Percentiles rank a stretch among this genome's conserved stretches.
Conservation (phyloP, 2,113 vertebrate species). For the Antechinus flavipes region DNA sequence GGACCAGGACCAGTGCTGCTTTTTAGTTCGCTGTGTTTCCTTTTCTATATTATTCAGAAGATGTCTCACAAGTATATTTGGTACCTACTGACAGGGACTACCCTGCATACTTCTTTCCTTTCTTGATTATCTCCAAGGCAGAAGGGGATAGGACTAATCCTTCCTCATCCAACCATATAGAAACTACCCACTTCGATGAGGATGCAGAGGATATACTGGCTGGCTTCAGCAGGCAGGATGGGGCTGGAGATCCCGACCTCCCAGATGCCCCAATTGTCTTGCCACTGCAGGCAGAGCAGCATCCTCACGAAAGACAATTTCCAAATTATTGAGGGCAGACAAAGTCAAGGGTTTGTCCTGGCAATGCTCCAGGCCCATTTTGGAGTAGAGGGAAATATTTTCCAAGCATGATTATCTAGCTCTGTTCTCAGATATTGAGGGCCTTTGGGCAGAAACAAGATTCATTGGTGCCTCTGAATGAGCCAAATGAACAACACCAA, state of each 20-base stretch:
- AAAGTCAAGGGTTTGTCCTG: not conserved
- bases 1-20: not conserved
- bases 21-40: accelerated
- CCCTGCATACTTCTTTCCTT: not conserved
- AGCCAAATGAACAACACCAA: not conserved
- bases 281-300: not conserved
- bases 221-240: not conserved
- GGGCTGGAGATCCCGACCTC: no score
- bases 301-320: not conserved
- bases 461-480: not conserved
- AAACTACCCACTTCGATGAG: not conserved
- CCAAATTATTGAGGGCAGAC: not conserved
- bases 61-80: not conserved
- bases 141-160: not conserved
- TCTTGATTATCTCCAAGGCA: not conserved
- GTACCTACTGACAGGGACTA: not conserved
- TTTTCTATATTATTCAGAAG: not conserved
- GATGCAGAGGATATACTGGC: not conserved
- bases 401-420: not conserved
- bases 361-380: not conserved
- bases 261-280: not conserved
- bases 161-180: not conserved
- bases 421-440: not conserved
- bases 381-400: not conserved
- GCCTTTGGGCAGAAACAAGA: not conserved